Evolutionary conservation across 2,797 vertebrate genomes (phyloP).

Genomic region (Huso huso): DNA sequence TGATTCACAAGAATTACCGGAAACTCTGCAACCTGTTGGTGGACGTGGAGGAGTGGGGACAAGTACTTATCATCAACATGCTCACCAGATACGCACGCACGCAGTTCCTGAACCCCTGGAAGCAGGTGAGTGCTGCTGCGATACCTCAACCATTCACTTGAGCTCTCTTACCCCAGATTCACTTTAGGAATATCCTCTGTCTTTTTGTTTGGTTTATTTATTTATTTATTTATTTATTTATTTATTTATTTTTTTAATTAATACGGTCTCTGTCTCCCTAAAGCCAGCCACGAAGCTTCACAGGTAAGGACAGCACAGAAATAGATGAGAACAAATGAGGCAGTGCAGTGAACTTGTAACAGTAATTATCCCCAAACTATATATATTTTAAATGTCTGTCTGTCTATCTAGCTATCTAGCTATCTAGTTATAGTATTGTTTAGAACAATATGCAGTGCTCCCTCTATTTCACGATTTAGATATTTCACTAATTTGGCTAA

Average conservation of each 20-base stretch:
- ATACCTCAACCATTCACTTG: neutral
- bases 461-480: too few species aligned
- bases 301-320: conserved; percentile 11
- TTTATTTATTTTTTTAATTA: conserved; percentile 1
- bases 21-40: conserved; percentile 93
- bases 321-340: neutral
- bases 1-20: conserved; percentile 97
- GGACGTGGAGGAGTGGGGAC: conserved; percentile 97
- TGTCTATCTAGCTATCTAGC: neutral
- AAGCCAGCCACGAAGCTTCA: conserved; percentile 8
- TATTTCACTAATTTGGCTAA: too few species aligned
- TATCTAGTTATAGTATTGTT: too few species aligned
- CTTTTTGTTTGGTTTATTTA: neutral
- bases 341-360: neutral
- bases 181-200: neutral
- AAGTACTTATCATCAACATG: conserved; percentile 97
- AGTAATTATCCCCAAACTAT: neutral
- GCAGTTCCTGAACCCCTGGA: conserved; percentile 89
- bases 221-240: neutral
- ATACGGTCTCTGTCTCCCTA: conserved; percentile 7
- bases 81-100: conserved; percentile 90
- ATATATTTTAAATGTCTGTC: neutral
- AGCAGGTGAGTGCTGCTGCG: conserved; percentile 62
- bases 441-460: too few species aligned
- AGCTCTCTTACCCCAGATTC: neutral